Conservation (phyloP, 2,797 vertebrate species). For the Dendrocincla tyrannina region DNA sequence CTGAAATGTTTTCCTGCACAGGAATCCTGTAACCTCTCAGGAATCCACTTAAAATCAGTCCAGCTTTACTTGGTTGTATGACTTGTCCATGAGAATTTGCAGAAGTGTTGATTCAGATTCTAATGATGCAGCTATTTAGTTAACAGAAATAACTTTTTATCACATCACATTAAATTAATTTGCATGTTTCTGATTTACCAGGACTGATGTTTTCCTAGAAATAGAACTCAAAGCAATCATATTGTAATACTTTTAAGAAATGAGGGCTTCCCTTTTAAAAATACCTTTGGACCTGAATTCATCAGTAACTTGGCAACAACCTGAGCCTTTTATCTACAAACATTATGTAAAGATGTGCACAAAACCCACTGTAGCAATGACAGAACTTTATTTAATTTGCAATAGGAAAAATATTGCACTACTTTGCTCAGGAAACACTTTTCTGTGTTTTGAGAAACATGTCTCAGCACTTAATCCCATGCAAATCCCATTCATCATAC, state of each 20-base stretch:
- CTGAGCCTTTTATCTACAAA: not conserved
- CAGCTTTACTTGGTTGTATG: not conserved
- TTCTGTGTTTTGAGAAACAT: not conserved
- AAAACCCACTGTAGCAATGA: not conserved
- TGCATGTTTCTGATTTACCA: not conserved
- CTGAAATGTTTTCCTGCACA: not conserved
- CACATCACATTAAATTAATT: not conserved
- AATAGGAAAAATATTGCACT: not conserved
- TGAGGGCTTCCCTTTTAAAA: not conserved
- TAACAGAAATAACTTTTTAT: not conserved
- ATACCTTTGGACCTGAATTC: not conserved
- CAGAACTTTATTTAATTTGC: not conserved
- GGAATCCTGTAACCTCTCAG: not conserved
- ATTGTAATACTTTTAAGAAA: not conserved
- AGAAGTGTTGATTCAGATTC: not conserved
- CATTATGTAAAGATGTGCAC: not conserved
- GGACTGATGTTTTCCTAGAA: not conserved
- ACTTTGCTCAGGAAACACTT: not conserved
- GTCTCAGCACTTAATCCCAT: not conserved
- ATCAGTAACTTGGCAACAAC: not conserved
- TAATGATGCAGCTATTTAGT: not conserved
- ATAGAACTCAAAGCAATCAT: not conserved
- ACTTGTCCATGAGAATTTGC: not conserved
- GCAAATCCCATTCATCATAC: not conserved
- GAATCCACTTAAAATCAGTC: not conserved